Percentiles rank a stretch among this genome's conserved stretches.
These are phyloP conservation scores for Cylloceria caligata DNA, from an alignment of 2,888 invertebrate genomes.

Conservation along the genomic window DNA sequence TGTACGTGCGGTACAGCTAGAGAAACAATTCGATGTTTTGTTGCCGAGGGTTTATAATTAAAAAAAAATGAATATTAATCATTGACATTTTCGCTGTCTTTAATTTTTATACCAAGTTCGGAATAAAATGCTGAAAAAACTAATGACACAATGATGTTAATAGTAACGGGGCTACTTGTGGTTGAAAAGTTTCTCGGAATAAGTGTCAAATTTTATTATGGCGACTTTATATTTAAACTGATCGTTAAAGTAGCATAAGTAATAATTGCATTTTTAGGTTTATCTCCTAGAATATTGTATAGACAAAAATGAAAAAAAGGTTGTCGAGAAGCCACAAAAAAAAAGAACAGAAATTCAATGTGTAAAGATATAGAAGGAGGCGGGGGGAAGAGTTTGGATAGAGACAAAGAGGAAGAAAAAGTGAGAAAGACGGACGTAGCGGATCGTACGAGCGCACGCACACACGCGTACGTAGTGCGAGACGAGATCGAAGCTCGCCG, in stretches of 20 bases:
- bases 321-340: not conserved
- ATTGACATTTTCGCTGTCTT: too few species aligned
- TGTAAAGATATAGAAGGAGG: constrained; percentile 6
- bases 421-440: constrained; percentile 33
- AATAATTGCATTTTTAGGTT: too few species aligned
- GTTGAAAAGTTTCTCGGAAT: not conserved
- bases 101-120: too few species aligned
- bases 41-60: not conserved
- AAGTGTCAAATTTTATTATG: not conserved
- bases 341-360: constrained; percentile 23
- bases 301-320: not conserved
- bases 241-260: not conserved
- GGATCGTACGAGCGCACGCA: constrained; percentile 50
- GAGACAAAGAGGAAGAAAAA: constrained; percentile 32
- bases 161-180: not conserved
- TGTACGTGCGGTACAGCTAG: not conserved
- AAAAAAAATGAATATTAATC: not conserved
- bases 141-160: not conserved
- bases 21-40: not conserved
- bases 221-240: not conserved
- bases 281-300: not conserved
- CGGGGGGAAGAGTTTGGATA: constrained; percentile 4
- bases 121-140: too few species aligned
- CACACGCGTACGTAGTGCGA: constrained; percentile 28
- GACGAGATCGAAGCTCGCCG: constrained; percentile 41